These are phyloP conservation scores for Noctua janthina DNA, from an alignment of 2,888 invertebrate genomes.

Conservation along the genomic window DNA sequence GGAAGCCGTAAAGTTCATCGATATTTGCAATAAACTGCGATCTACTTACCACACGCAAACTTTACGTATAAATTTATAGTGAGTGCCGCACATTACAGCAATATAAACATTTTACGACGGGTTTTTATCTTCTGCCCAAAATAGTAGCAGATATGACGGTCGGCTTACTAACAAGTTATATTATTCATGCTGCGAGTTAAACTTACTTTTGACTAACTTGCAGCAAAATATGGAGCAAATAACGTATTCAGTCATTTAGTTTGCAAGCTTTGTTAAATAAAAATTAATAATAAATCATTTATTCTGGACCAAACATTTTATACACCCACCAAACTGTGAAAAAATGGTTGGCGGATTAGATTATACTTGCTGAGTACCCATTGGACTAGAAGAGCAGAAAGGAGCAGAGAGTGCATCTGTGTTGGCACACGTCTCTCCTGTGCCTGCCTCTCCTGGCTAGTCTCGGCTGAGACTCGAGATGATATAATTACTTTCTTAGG, in stretches of 20 bases:
- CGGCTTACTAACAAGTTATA: conserved; percentile 3
- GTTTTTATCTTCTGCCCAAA: conserved; percentile 8
- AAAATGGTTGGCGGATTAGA: too few species aligned
- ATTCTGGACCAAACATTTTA: background rate
- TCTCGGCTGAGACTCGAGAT: background rate
- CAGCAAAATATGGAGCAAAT: background rate
- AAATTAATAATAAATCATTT: background rate
- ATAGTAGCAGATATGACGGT: background rate
- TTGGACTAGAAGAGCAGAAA: background rate
- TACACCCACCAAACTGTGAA: too few species aligned
- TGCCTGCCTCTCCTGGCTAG: background rate
- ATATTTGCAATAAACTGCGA: conserved; percentile 15
- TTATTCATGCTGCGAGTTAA: background rate
- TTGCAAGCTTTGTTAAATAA: background rate
- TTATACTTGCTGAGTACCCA: too few species aligned
- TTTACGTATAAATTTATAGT: conserved; percentile 13
- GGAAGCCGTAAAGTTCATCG: background rate
- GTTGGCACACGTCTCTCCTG: background rate
- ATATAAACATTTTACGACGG: conserved; percentile 17
- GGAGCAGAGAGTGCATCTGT: background rate
- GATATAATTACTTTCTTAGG: background rate
- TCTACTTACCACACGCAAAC: conserved; percentile 2
- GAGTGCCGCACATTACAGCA: background rate
- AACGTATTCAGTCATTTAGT: background rate
- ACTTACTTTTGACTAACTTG: background rate